Percentiles rank a stretch among this genome's conserved stretches.
These are phyloP conservation scores for Drosophila yooni DNA, from an alignment of 2,888 invertebrate species.

Conservation along the genomic window DNA sequence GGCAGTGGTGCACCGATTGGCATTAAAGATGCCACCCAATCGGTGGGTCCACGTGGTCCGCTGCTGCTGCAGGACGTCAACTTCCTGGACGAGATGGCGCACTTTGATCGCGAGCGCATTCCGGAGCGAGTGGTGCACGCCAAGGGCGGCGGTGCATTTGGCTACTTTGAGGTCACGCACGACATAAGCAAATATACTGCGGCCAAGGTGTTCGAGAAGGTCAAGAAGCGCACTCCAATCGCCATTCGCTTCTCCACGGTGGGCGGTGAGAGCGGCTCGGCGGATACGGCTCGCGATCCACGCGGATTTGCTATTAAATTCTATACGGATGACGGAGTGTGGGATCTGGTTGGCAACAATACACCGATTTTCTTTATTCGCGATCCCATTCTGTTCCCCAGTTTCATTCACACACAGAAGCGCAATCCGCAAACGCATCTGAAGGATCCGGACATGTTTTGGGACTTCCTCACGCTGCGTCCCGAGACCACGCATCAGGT, in stretches of 20 bases:
- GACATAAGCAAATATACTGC: conserved; percentile 92
- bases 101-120: conserved; percentile 96
- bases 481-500: conserved; percentile 95
- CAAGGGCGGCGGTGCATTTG: conserved; percentile 96
- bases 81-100: conserved; percentile 91
- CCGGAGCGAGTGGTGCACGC: conserved; percentile 98
- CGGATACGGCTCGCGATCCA: conserved; percentile 96
- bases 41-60: conserved; percentile 95
- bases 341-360: conserved; percentile 97
- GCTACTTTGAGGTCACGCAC: conserved; percentile 94
- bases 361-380: conserved; percentile 97
- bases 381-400: conserved; percentile 96
- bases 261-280: conserved; percentile 95
- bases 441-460: conserved; percentile 97
- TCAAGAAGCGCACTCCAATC: conserved; percentile 93
- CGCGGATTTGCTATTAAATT: conserved; percentile 97
- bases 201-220: conserved; percentile 91
- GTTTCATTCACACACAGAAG: conserved; percentile 98
- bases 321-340: conserved; percentile 96
- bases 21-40: conserved; percentile 87
- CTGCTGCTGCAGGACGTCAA: conserved; percentile 93
- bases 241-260: conserved; percentile 94
- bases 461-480: conserved; percentile 96
- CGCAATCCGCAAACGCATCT: conserved; percentile 96
- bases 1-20: conserved; percentile 93